Evolutionary conservation across 1,140 invertebrate genomes (phyloP), one percentile per base, ranked within the genome.

Genomic region (Lasioglossum baleicum): DNA sequence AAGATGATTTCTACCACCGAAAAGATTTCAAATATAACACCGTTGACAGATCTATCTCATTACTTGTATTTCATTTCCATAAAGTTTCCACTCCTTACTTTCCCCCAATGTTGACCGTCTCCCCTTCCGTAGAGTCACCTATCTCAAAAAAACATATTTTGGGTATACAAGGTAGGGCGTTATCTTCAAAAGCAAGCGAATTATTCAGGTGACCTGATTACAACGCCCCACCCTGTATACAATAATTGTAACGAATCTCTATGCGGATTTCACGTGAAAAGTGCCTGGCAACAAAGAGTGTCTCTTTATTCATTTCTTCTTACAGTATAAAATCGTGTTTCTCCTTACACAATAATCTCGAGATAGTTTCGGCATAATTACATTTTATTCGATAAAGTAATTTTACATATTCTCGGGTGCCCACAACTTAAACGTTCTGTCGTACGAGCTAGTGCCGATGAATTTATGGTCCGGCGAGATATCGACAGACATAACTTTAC

Each of bases 371-470:
- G 15, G 13, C 40, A 42, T 42, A 56, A 60, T 53, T 20, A 70
- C 15, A 58, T 2, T 53, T 42, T 60, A 51, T 68, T 76, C 4
- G 2, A 8, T 56, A 6, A 26, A 61, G n/a, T 31, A 7, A 10
- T 68, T 65, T 60, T 69, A 89, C 72, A 89, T 84, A 80, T 85
- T 91, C 92, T 98, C 98, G 1, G 98, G 96, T 7, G 97, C 95
- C 99, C 99, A 99, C 5, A 99, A 91, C 94, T 99, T 99, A 91
- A 99, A 99, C 1, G 99, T 99, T 82, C 98, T 94, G 94, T 99
- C 99, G 92, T 98, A 99, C 0, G 98, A 99, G 80, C 95, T 95
- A 1, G 98, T 99, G 4, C 96, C 98, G 81, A 99, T 98, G 89
- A 96, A 99, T 87, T 97, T 96, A 78, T 97, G 96, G 93, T 99